Evolutionary conservation across 2,113 vertebrate genomes (phyloP).

Genomic region (Desmodus rotundus): DNA sequence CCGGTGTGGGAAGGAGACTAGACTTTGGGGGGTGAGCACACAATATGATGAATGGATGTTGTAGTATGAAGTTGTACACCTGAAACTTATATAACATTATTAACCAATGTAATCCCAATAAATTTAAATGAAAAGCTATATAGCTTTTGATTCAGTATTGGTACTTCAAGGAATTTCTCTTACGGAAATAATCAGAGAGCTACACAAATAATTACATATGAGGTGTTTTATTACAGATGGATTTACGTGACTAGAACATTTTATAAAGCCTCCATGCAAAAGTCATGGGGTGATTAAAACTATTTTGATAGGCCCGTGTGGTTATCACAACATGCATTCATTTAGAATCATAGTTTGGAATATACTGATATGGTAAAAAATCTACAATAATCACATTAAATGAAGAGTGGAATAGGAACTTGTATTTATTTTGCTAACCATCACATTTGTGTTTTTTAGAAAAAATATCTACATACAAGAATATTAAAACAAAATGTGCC

Average conservation of each 20-base stretch:
- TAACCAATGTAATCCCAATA: not conserved
- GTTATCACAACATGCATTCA: not conserved
- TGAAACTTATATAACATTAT: too few relatives aligned
- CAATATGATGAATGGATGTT: too few relatives aligned
- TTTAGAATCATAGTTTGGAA: not conserved
- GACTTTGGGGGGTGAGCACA: too few relatives aligned
- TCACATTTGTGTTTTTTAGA: not conserved
- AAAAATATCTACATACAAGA: not conserved
- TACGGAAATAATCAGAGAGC: not conserved
- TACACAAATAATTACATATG: not conserved
- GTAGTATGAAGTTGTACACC: too few relatives aligned
- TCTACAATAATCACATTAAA: not conserved
- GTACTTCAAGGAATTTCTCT: not conserved
- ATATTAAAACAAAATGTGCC: not conserved
- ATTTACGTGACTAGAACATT: not conserved
- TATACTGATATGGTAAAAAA: not conserved
- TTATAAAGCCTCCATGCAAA: not conserved
- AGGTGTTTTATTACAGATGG: not conserved
- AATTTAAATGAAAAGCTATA: not conserved
- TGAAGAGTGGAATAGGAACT: not conserved
- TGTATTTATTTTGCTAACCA: not conserved
- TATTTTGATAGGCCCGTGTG: not conserved
- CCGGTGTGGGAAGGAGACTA: too few relatives aligned
- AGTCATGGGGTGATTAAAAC: not conserved
- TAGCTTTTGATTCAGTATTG: not conserved